Conservation (phyloP, 2,797 vertebrate species). For the Ptychobarbus kaznakovi region DNA sequence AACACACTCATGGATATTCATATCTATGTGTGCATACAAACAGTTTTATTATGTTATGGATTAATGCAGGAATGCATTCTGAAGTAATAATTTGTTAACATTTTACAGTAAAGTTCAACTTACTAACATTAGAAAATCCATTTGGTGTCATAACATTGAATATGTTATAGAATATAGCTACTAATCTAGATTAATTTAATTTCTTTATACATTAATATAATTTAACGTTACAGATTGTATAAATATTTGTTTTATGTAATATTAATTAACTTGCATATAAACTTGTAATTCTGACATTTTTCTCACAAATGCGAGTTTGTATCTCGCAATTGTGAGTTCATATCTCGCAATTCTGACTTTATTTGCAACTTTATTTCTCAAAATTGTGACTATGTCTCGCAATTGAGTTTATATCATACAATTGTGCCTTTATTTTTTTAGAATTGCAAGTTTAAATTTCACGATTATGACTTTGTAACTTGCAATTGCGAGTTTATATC, state of each 20-base stretch:
- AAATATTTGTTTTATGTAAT: not conserved
- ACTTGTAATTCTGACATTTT: no score
- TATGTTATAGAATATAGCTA: not conserved
- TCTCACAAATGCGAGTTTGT: no score
- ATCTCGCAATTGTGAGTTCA: no score
- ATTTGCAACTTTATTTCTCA: no score
- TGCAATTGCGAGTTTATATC: no score
- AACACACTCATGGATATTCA: constrained; percentile 6
- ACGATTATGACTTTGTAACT: no score
- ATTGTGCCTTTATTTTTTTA: no score
- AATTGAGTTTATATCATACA: no score
- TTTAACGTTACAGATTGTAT: not conserved
- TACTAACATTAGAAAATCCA: not conserved
- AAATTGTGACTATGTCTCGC: no score
- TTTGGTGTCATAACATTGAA: not conserved
- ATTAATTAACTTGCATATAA: not conserved
- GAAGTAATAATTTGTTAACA: not conserved
- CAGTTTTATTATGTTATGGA: not conserved
- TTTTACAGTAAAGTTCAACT: not conserved
- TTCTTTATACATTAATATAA: no score
- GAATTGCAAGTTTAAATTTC: no score
- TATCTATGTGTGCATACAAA: not conserved
- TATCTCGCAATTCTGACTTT: no score
- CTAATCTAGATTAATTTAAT: not conserved
- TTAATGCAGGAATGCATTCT: not conserved